These are phyloP conservation scores for Pocota personata DNA, from an alignment of 2,888 invertebrate species.

Conservation along the genomic window DNA sequence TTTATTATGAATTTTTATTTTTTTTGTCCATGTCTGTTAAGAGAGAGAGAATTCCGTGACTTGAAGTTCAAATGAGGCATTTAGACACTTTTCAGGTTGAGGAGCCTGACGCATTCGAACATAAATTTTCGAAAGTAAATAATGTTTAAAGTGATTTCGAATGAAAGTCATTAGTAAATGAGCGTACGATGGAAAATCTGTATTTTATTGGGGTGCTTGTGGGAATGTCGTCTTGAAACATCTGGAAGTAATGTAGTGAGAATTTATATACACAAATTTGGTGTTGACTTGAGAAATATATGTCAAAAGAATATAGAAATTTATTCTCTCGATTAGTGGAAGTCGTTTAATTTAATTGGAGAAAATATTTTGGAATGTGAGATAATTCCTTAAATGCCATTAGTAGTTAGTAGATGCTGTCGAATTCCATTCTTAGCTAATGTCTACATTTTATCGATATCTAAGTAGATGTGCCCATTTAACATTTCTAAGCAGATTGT, in stretches of 20 bases:
- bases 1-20: slow-evolving; percentile 52
- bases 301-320: not conserved
- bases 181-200: not conserved
- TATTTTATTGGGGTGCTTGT: slow-evolving; percentile 7
- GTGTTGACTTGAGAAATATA: not conserved
- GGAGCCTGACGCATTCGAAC: slow-evolving; percentile 35
- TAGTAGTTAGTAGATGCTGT: not conserved
- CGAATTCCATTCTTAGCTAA: not conserved
- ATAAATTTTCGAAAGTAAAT: slow-evolving; percentile 60
- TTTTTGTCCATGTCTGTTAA: not conserved
- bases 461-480: too few relatives aligned
- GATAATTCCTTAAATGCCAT: not conserved
- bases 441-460: not conserved
- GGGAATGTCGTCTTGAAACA: slow-evolving; percentile 20
- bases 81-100: slow-evolving; percentile 34
- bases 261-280: not conserved
- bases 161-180: slow-evolving; percentile 54
- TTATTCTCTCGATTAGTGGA: not conserved
- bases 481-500: not conserved
- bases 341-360: not conserved
- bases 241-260: not conserved
- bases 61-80: slow-evolving; percentile 62
- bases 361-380: not conserved
- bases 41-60: slow-evolving; percentile 59
- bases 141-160: slow-evolving; percentile 62